A percentile compares a stretch with the other conserved stretches of the same genome.
Conservation (phyloP, 2,888 invertebrate species). For the Sycophila texana region DNA sequence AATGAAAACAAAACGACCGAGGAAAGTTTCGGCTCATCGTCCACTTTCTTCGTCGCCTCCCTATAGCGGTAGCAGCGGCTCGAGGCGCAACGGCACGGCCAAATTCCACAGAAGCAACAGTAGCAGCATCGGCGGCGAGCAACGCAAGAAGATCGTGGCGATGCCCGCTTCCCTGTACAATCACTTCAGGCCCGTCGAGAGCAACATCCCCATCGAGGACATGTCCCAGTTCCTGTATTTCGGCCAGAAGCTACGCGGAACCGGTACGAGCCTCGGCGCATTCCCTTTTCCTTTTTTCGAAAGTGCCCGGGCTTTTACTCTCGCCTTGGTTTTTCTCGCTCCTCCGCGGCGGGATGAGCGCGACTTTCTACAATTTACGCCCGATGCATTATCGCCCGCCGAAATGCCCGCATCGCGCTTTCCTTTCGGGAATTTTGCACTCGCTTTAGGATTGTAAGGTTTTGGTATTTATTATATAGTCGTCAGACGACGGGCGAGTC, state of each 20-base stretch:
- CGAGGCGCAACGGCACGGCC: conserved; percentile 20
- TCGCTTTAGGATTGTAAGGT: too few relatives aligned
- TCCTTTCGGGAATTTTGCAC: not conserved
- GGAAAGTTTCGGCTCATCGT: too few relatives aligned
- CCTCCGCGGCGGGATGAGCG: conserved; percentile 13
- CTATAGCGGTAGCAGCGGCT: not conserved
- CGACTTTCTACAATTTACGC: conserved; percentile 41
- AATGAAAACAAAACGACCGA: too few relatives aligned
- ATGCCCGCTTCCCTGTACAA: conserved; percentile 82
- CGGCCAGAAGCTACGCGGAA: conserved; percentile 80
- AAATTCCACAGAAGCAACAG: not conserved
- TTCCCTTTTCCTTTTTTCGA: conserved; percentile 42
- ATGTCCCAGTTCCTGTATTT: conserved; percentile 84
- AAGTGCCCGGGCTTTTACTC: conserved; percentile 47
- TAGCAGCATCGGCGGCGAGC: conserved; percentile 63
- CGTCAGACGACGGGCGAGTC: too few relatives aligned
- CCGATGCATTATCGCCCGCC: conserved; percentile 1
- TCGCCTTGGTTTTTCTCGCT: conserved; percentile 11
- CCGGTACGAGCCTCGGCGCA: conserved; percentile 39
- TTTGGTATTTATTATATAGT: too few relatives aligned
- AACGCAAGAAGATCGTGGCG: conserved; percentile 78
- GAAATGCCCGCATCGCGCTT: not conserved
- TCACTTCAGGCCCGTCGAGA: conserved; percentile 81
- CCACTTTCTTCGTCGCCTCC: not conserved
- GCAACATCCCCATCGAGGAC: conserved; percentile 81